These are phyloP conservation scores for Oceanites oceanicus DNA, from an alignment of 2,113 vertebrate genomes.

Conservation along the genomic window DNA sequence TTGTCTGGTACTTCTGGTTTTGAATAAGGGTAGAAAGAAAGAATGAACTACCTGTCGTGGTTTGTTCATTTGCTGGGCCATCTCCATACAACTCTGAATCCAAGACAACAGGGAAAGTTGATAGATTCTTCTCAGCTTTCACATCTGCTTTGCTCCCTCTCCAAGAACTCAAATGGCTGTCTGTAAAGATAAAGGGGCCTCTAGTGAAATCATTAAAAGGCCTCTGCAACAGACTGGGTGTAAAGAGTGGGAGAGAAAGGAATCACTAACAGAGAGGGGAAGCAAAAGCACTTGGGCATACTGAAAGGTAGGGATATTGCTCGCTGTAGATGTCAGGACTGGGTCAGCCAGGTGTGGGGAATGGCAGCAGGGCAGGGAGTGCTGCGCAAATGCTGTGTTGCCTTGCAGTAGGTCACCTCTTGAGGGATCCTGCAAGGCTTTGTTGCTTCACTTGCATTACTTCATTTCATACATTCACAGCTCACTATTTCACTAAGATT, in stretches of 20 bases:
- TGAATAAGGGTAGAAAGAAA: not conserved
- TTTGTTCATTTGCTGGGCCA: not conserved
- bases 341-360: not conserved
- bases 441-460: not conserved
- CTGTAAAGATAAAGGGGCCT: not conserved
- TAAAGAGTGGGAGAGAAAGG: not conserved
- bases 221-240: not conserved
- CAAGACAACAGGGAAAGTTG: not conserved
- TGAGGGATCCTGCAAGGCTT: not conserved
- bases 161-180: not conserved
- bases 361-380: not conserved
- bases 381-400: accelerated
- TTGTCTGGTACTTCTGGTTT: not conserved
- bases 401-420: not conserved
- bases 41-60: not conserved
- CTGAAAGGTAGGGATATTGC: not conserved
- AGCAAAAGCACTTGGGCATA: not conserved
- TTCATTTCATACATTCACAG: not conserved
- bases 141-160: not conserved
- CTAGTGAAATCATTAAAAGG: not conserved
- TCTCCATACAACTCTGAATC: not conserved
- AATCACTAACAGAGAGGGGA: not conserved
- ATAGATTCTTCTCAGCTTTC: not conserved
- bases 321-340: not conserved
- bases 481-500: not conserved